Conservation (phyloP, 2,888 invertebrate species). For the Tetramorium bicarinatum region DNA sequence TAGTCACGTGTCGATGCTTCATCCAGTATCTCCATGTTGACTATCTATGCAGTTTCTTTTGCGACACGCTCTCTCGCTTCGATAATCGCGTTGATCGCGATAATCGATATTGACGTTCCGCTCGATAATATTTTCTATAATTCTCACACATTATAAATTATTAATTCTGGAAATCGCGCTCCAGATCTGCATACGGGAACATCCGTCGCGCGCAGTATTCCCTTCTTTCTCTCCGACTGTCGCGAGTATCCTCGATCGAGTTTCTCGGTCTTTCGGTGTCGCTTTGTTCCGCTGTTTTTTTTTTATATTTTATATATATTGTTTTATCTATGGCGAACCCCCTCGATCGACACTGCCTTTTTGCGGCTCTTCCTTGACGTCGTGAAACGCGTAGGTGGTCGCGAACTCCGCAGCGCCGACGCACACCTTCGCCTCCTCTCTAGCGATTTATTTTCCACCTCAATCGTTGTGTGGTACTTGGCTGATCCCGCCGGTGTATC, state of each 20-base stretch:
- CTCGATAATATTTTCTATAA: slow-evolving; percentile 20
- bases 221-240: neutral
- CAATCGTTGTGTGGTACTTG: slow-evolving; percentile 46
- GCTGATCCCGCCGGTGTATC: slow-evolving; percentile 42
- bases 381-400: slow-evolving; percentile 65
- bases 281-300: slow-evolving; percentile 23
- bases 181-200: neutral
- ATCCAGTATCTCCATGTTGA: neutral
- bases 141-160: slow-evolving; percentile 17
- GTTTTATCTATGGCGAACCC: neutral
- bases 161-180: neutral
- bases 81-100: neutral
- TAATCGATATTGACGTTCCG: slow-evolving; percentile 8
- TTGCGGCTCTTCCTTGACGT: slow-evolving; percentile 33
- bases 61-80: neutral
- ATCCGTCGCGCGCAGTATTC: neutral
- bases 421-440: slow-evolving; percentile 42
- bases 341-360: slow-evolving; percentile 22
- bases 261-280: neutral
- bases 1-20: slow-evolving; percentile 6
- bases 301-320: neutral
- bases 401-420: slow-evolving; percentile 52
- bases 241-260: neutral
- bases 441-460: slow-evolving; percentile 53
- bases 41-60: neutral